A percentile compares a stretch with the other conserved stretches of the same genome.
Evolutionary conservation across 2,113 vertebrate genomes (phyloP).

Genomic region (Gobius niger): DNA sequence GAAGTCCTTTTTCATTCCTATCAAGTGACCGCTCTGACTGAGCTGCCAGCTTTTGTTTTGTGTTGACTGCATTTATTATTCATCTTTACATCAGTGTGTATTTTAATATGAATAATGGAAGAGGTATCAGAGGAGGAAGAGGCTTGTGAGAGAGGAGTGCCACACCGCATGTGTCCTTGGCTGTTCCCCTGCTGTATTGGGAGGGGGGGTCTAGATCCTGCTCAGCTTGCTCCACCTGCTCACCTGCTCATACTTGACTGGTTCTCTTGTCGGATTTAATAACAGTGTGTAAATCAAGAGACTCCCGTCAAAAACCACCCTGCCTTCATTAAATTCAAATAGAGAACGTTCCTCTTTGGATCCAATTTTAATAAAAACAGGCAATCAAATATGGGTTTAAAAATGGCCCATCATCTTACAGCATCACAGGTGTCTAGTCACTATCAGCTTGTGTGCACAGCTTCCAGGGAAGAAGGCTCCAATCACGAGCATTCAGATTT

Average conservation of each 20-base stretch:
- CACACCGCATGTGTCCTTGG: constrained; percentile 77
- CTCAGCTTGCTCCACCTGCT: constrained; percentile 41
- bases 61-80: constrained; percentile 82
- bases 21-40: constrained; percentile 66
- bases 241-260: constrained; percentile 62
- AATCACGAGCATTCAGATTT: constrained; percentile 19
- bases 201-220: constrained; percentile 51
- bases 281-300: constrained; percentile 82
- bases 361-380: constrained; percentile 82
- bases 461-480: constrained; percentile 41
- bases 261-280: constrained; percentile 74
- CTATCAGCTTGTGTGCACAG: constrained; percentile 53
- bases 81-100: constrained; percentile 78
- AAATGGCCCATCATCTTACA: constrained; percentile 76
- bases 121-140: constrained; percentile 77
- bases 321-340: constrained; percentile 81
- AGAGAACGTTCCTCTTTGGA: constrained; percentile 74
- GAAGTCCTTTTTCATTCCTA: constrained; percentile 47
- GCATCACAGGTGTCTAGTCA: constrained; percentile 61
- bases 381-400: constrained; percentile 78
- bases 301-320: constrained; percentile 73
- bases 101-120: constrained; percentile 84
- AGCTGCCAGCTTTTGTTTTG: constrained; percentile 76
- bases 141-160: constrained; percentile 72
- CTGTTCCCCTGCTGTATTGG: constrained; percentile 59